These are phyloP conservation scores for Hemicrepidius hirtus DNA, from an alignment of 2,888 invertebrate genomes.

Conservation along the genomic window DNA sequence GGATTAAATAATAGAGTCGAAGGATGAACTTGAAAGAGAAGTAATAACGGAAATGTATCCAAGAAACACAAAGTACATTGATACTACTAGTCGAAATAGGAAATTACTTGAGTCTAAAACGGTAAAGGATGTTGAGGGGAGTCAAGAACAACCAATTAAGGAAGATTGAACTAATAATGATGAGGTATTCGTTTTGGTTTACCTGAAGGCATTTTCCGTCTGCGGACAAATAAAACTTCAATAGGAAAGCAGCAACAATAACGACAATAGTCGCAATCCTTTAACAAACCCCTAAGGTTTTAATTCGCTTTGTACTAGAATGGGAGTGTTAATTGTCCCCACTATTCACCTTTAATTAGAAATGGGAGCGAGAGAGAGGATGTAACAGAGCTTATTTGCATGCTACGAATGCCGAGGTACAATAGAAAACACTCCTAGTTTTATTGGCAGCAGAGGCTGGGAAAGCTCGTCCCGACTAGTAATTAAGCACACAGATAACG, in stretches of 20 bases:
- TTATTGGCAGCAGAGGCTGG: conserved; percentile 36
- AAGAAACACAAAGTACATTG: no score
- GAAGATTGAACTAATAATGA: not conserved
- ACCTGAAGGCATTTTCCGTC: not conserved
- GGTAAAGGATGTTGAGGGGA: not conserved
- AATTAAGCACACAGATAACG: conserved; percentile 43
- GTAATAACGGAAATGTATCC: no score
- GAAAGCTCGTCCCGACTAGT: conserved; percentile 25
- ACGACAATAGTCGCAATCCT: conserved; percentile 19
- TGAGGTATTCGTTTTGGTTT: not conserved
- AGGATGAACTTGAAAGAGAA: no score
- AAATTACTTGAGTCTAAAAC: no score
- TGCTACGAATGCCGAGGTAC: conserved; percentile 31
- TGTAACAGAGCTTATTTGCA: conserved; percentile 32
- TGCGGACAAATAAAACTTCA: conserved; percentile 13
- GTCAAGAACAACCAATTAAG: not conserved
- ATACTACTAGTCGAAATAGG: no score
- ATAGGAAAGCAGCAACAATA: conserved; percentile 20
- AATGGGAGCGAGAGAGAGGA: conserved; percentile 44
- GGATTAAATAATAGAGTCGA: no score
- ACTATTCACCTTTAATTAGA: conserved; percentile 52
- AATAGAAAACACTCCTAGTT: conserved; percentile 37
- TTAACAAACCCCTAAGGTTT: conserved; percentile 27
- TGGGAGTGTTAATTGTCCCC: conserved; percentile 50
- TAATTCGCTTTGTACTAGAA: conserved; percentile 35